These are phyloP conservation scores for Pachyramphus minor DNA, from an alignment of 2,113 vertebrate species.

Conservation along the genomic window DNA sequence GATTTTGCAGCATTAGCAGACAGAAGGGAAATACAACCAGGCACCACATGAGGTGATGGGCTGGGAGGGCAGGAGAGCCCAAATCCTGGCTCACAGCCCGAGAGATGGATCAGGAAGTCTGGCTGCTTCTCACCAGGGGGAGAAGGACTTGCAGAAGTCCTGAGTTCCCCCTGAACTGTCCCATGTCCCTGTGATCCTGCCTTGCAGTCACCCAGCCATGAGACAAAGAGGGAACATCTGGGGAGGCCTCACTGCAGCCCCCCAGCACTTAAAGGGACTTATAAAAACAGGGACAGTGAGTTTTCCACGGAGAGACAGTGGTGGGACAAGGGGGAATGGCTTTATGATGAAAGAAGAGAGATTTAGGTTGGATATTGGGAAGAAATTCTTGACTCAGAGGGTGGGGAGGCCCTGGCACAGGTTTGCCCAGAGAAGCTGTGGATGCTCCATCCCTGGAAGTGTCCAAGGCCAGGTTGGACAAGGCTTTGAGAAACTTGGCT, in stretches of 20 bases:
- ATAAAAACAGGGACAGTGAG: neutral
- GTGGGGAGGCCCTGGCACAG: neutral
- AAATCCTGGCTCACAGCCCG: neutral
- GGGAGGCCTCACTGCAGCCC: neutral
- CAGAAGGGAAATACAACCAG: neutral
- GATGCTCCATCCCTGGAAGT: neutral
- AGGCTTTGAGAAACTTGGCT: neutral
- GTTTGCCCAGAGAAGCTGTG: neutral
- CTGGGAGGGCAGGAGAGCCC: neutral
- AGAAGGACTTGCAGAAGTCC: neutral
- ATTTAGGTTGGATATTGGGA: neutral
- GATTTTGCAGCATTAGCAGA: neutral
- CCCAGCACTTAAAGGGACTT: neutral
- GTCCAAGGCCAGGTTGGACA: neutral
- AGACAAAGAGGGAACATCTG: neutral
- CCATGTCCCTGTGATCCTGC: neutral
- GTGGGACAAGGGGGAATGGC: neutral
- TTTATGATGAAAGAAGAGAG: neutral
- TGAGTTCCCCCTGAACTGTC: neutral
- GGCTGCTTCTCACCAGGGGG: neutral
- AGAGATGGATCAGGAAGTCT: neutral
- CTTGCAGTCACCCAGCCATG: neutral
- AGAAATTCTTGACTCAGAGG: neutral
- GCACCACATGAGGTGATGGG: fast-evolving
- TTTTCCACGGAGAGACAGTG: neutral